Base-by-base conservation (phyloP, 1,140 invertebrate species). In the Mactra quadrangularis region DNA sequence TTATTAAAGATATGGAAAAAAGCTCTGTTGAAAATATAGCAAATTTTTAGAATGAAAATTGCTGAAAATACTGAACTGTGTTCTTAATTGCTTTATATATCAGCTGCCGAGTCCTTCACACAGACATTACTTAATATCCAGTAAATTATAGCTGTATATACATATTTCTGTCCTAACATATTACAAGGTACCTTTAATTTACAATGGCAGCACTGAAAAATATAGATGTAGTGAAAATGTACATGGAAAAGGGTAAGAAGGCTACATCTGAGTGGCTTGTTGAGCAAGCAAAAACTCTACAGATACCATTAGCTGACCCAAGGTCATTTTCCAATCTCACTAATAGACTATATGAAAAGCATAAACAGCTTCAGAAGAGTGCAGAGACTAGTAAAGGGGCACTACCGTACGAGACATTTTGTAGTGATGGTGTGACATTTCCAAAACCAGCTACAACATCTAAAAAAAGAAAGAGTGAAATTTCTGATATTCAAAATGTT, bases 241-340 rank as follows among this genome's bases (percentile, higher is more conserved):
- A 50, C n/a, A 11, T 50, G 11, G 47, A 50, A n/a, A 50, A 50
- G 47, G 47, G 47, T 50, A 50, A 50, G 47, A 50, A 50, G 47
- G 47, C 47, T 50, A 50, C 47, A n/a, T 27, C 59, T 7, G 27
- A 11, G 31, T 60, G 59, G 59, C 27, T 60, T 7, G 25, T 60
- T 60, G 59, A 60, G 31, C 6, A 60, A n/a, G 59, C 11, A 6
- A 60, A 60, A 60, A 29, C 11, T 27, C 25, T 31, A 29, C 3
- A 60, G 27, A 15, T 31, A 29, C 17, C 59, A n/a, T 60, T 60
- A 60, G 59, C 59, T 60, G 27, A 29, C 31, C 11, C 11, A 15
- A 60, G 59, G 27, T 29, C 59, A 15, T 60, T n/a, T 60, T 11
- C 6, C 13, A 6, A 11, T 15, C 15, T 29, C 6, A n/a, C 7